Conservation (phyloP, 2,888 invertebrate species). For the Mycogona germanica region DNA sequence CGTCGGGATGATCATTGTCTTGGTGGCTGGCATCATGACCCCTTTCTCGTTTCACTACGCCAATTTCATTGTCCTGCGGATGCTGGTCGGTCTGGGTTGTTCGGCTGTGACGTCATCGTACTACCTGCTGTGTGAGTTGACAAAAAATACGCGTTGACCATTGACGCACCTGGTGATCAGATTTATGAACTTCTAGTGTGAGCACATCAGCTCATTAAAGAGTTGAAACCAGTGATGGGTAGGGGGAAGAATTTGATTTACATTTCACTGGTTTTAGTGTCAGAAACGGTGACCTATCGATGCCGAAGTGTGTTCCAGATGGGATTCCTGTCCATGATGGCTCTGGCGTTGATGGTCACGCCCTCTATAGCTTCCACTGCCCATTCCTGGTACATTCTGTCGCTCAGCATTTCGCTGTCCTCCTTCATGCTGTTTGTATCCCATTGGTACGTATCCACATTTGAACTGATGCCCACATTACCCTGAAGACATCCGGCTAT, state of each 20-base stretch:
- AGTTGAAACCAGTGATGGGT: too few relatives aligned
- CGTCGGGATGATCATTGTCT: neutral
- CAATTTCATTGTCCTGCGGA: neutral
- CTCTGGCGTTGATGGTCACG: constrained; percentile 3
- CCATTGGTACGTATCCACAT: neutral
- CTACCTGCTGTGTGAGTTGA: constrained; percentile 6
- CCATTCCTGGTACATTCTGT: neutral
- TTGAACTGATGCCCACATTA: too few relatives aligned
- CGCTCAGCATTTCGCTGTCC: neutral
- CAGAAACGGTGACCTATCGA: neutral
- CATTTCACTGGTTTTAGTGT: neutral
- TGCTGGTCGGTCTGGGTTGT: constrained; percentile 6
- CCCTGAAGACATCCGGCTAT: neutral
- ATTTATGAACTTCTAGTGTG: too few relatives aligned
- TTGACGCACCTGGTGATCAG: neutral
- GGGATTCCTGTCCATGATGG: neutral
- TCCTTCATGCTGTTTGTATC: neutral
- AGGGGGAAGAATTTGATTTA: too few relatives aligned
- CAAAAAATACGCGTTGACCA: too few relatives aligned
- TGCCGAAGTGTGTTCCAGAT: constrained; percentile 2
- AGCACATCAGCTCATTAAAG: too few relatives aligned
- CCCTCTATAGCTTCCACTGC: neutral
- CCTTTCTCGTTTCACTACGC: constrained; percentile 3
- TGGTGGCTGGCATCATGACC: constrained; percentile 4
- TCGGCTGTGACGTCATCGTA: neutral